phyloP scores from a whole-genome alignment of 2,113 vertebrate species.

The Mola mola region DNA sequence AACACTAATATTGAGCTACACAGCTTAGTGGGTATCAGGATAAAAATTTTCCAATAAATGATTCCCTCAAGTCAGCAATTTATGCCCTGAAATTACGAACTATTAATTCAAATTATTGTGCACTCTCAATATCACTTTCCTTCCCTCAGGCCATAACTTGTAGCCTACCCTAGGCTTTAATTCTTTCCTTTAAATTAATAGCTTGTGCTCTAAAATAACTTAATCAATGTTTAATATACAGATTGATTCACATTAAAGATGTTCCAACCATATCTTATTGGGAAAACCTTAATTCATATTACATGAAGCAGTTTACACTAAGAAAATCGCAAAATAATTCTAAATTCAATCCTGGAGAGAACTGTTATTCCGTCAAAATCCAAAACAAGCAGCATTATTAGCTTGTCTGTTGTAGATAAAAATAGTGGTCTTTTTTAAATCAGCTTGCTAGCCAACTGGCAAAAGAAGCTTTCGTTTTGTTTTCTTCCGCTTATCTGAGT shows the following conservation, averaged over 20 bases:
- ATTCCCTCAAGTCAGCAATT: background rate
- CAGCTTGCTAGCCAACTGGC: background rate
- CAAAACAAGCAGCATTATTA: too few relatives aligned
- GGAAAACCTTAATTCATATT: too few relatives aligned
- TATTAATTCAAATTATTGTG: constrained; percentile 1
- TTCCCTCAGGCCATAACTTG: background rate
- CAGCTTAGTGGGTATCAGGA: background rate
- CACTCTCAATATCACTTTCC: constrained; percentile 7
- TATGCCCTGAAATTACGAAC: constrained; percentile 5
- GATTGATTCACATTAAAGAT: background rate
- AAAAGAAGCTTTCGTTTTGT: background rate
- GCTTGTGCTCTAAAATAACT: background rate
- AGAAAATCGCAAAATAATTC: too few relatives aligned
- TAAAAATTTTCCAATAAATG: background rate
- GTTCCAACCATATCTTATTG: background rate
- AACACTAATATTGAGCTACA: background rate
- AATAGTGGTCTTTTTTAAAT: background rate
- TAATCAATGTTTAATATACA: background rate
- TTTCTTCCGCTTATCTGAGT: too few relatives aligned
- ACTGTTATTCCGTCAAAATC: too few relatives aligned
- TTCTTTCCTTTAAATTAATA: too few relatives aligned
- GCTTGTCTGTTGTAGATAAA: background rate
- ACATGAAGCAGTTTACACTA: too few relatives aligned
- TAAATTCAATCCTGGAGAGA: too few relatives aligned
- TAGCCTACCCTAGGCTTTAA: background rate